Conservation (phyloP, 2,797 vertebrate genomes). For the Sebastes diaconus region DNA sequence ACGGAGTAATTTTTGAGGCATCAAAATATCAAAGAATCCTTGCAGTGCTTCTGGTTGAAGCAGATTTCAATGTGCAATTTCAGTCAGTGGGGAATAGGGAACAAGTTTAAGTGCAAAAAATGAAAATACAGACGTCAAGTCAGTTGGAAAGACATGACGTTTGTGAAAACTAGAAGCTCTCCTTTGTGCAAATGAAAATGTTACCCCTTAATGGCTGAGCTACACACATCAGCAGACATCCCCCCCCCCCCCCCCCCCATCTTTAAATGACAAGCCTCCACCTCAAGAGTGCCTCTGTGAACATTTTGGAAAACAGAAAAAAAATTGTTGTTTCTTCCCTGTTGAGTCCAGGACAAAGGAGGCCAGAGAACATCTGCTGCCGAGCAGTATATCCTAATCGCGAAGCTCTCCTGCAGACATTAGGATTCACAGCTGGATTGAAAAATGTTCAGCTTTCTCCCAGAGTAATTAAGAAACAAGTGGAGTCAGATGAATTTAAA, state of each 20-base stretch:
- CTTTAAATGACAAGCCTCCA: constrained; percentile 17
- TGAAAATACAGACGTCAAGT: neutral
- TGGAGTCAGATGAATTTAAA: constrained; percentile 17
- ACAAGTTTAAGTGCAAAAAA: constrained; percentile 4
- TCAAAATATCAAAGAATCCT: constrained; percentile 2
- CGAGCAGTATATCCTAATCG: constrained; percentile 11
- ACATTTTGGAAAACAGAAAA: neutral
- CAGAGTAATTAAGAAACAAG: constrained; percentile 28
- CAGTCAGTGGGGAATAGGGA: neutral
- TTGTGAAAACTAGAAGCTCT: neutral
- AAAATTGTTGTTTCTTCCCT: neutral
- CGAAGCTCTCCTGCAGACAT: neutral
- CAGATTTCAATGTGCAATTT: constrained; percentile 3
- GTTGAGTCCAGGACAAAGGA: constrained; percentile 20
- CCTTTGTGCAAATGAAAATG: constrained; percentile 11
- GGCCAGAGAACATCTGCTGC: constrained; percentile 30
- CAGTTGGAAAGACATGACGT: neutral
- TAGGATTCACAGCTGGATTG: constrained; percentile 39
- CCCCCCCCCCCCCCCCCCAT: rapidly evolving
- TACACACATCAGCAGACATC: neutral
- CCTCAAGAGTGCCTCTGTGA: constrained; percentile 6
- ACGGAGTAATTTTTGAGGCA: constrained; percentile 1
- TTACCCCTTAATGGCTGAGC: neutral
- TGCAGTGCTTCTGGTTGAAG: constrained; percentile 2
- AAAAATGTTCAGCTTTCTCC: neutral